Conservation (phyloP, 1,140 invertebrate genomes). For the Papilio aristodemus region DNA sequence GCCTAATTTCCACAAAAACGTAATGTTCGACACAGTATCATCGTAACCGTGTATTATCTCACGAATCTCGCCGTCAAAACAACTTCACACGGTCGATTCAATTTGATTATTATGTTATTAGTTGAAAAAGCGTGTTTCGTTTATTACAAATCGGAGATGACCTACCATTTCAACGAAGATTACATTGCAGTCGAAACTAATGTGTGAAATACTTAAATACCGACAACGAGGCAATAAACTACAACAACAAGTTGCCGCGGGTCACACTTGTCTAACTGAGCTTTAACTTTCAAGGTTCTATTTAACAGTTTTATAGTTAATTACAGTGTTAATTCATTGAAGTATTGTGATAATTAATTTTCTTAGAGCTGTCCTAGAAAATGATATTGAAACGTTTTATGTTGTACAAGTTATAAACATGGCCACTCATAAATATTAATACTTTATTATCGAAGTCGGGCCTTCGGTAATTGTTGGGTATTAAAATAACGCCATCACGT, state of each 20-base stretch:
- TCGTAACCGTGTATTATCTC: slow-evolving; percentile 44
- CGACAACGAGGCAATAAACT: slow-evolving; percentile 11
- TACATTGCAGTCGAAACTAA: slow-evolving; percentile 20
- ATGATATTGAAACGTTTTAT: slow-evolving; percentile 20
- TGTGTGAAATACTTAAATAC: slow-evolving; percentile 25
- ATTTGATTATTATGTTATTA: slow-evolving; percentile 33
- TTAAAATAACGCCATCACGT: slow-evolving; percentile 10
- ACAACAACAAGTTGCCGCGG: background rate
- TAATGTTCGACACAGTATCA: slow-evolving; percentile 50
- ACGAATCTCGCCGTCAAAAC: slow-evolving; percentile 30
- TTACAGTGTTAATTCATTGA: slow-evolving; percentile 29
- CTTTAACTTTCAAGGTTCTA: slow-evolving; percentile 17
- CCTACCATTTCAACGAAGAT: slow-evolving; percentile 22
- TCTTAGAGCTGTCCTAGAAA: slow-evolving; percentile 13
- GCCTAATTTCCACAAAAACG: slow-evolving; percentile 52
- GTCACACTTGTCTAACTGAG: slow-evolving; percentile 4
- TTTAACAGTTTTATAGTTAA: slow-evolving; percentile 22
- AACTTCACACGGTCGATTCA: slow-evolving; percentile 31
- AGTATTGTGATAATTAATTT: slow-evolving; percentile 20
- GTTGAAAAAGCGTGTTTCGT: slow-evolving; percentile 23
- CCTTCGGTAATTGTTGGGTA: slow-evolving; percentile 10
- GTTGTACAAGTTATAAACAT: slow-evolving; percentile 15
- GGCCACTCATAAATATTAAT: slow-evolving; percentile 15
- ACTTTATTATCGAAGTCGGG: slow-evolving; percentile 19
- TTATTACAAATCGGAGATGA: slow-evolving; percentile 14